Percentiles rank a stretch among this genome's conserved stretches.
These are phyloP conservation scores for Pteria penguin DNA, from an alignment of 2,888 invertebrate species.

Conservation along the genomic window DNA sequence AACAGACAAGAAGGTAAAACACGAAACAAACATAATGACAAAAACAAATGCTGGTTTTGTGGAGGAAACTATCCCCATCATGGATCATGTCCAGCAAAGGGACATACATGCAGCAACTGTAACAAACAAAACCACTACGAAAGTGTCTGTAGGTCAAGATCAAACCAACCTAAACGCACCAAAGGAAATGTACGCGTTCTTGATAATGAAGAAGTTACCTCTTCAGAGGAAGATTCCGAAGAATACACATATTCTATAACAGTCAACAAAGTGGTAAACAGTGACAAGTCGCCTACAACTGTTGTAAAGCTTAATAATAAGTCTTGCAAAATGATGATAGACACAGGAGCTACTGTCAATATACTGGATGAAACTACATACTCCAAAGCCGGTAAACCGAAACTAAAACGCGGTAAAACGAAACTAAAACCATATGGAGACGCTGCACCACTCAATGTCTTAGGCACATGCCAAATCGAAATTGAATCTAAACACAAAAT, in stretches of 20 bases:
- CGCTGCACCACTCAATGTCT: constrained; percentile 1
- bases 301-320: not conserved
- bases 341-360: constrained; percentile 34
- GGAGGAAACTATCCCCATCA: constrained; percentile 38
- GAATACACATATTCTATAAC: constrained; percentile 18
- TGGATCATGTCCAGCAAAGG: too few relatives aligned
- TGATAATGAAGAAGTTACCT: not conserved
- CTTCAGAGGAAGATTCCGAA: constrained; percentile 2
- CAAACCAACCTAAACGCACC: not conserved
- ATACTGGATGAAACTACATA: constrained; percentile 21
- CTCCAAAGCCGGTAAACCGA: not conserved
- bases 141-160: constrained; percentile 6
- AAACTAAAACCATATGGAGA: not conserved
- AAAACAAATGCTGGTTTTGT: constrained; percentile 28
- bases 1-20: too few relatives aligned
- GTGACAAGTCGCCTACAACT: not conserved
- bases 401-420: not conserved
- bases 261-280: not conserved
- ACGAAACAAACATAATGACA: not conserved
- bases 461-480: constrained; percentile 29
- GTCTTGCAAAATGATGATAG: too few relatives aligned
- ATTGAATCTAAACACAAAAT: constrained; percentile 34
- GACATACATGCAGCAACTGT: constrained; percentile 26
- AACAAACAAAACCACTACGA: constrained; percentile 38
- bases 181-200: not conserved